Base-by-base conservation (phyloP, 2,113 vertebrate species). In the Casuarius casuarius region DNA sequence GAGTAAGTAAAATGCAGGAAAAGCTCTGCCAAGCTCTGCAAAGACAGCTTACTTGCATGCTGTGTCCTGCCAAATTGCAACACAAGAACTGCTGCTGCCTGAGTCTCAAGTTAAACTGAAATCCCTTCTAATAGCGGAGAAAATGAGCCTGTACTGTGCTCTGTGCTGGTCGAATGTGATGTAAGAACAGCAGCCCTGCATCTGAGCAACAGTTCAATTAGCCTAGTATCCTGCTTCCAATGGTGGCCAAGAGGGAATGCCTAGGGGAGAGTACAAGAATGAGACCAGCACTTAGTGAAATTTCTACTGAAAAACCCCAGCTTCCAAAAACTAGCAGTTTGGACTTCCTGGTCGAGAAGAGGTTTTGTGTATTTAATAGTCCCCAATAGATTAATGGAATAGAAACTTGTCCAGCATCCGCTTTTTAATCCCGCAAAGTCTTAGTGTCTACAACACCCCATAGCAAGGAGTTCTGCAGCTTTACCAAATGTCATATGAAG, bases 201-300 rank as follows among this genome's bases (percentile, higher is more conserved):
- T 42, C 7, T 2, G 10, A 71, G 51, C 68, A 72, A 38, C 3
- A 11, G 25, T 35, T 54, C 46, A 63, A 54, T 87, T 75, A 56
- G 67, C 56, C 20, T 19, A 19, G 5, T 3, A 9, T 62, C 42
- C 40, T 78, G 23, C 61, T 29, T 89, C 20, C 49, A 52, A 2
- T 5, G 12, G 25, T 26, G 46, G 6, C 13, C 10, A 75, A 72
- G 73, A 31, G 16, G 7, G 49, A 58, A 16, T 46, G 33, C 42
- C 66, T 62, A 0, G 0, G 14, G 26, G 49, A 31, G 9, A 73
- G 12, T 3, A 3, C 20, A 40, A 67, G 62, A 70, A 44, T 49
- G 89, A 49, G 44, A 44, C 6, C 29, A 29, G 49, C 21, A 51
- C 7, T 31, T 42, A 2, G 3, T 26, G 52, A 87, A 76, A 22